phyloP scores from a whole-genome alignment of 1,140 invertebrate genomes.

The Limonius californicus region DNA sequence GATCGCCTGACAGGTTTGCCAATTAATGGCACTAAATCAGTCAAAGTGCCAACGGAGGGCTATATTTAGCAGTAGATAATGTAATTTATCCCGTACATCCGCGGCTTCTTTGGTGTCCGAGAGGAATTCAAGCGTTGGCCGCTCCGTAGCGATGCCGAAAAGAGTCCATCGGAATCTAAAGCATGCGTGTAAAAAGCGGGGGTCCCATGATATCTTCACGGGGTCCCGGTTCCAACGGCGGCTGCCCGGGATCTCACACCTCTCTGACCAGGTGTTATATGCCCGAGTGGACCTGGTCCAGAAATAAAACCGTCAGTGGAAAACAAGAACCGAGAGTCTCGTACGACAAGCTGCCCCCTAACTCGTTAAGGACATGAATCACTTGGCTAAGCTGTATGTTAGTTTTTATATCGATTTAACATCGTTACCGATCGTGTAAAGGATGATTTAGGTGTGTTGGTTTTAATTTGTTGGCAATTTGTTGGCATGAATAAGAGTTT shows the following conservation, averaged over 20 bases:
- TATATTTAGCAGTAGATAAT: no score
- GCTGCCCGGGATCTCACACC: constrained; percentile 24
- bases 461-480: constrained; percentile 11
- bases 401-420: constrained; percentile 26
- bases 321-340: neutral
- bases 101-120: no score
- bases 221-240: constrained; percentile 19
- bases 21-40: neutral
- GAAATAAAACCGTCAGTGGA: constrained; percentile 19
- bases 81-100: no score
- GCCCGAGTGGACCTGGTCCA: constrained; percentile 2
- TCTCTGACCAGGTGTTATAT: constrained; percentile 23
- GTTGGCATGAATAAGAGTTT: no score
- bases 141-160: neutral
- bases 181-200: constrained; percentile 17
- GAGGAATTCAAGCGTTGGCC: neutral
- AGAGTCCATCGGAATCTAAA: constrained; percentile 15
- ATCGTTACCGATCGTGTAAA: constrained; percentile 26
- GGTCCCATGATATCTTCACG: constrained; percentile 21
- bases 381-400: constrained; percentile 18
- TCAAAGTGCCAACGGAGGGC: no score
- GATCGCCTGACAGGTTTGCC: neutral
- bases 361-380: constrained; percentile 18
- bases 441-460: constrained; percentile 30
- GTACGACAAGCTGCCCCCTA: neutral